Evolutionary conservation across 2,888 invertebrate species (phyloP), one percentile per base, ranked within the genome.

Genomic region (Synergus japonicus): DNA sequence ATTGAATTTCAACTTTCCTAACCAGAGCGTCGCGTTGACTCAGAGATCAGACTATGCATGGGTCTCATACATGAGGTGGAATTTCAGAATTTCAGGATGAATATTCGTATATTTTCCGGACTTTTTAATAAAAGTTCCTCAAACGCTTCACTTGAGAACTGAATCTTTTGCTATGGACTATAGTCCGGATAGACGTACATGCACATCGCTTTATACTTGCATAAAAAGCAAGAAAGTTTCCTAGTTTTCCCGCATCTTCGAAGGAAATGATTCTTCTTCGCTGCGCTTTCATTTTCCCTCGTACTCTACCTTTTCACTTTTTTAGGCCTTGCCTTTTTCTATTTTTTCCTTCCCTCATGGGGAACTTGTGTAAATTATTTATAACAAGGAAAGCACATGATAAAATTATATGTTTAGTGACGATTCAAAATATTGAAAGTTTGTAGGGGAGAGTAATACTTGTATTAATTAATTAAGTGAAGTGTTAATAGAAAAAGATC

Each of bases 91-190:
- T 85, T 83, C 85, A 54, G 58, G 58, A 41, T 44, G 78, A 58
- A 82, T 83, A 85, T 86, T 83, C 83, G 76, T 83, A 76, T 84
- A 84, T 83, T 84, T 79, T 73, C 79, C 58, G 44, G 60, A 69
- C 73, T 82, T 84, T 86, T 87, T 85, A 87, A 87, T 86, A 87
- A 86, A 87, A 87, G 85, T 87, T 87, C 67, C 80, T 82, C 83
- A 83, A 86, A 85, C 84, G 83, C 78, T 82, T 81, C 78, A 79
- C 76, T 77, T 83, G 82, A 37, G 76, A 79, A 77, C 58, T 78
- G 49, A 44, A 65, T 29, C 18, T 63, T 29, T 63, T 29, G 2
- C 22, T 76, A 58, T 77, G 66, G 63, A 69, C 22, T 76, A 58
- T 77, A 66, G 54, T 54, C 49, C 9, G 54, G 37, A 73, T 54